Evolutionary conservation across 2,888 invertebrate genomes (phyloP).

Genomic region (Leptothorax acervorum): DNA sequence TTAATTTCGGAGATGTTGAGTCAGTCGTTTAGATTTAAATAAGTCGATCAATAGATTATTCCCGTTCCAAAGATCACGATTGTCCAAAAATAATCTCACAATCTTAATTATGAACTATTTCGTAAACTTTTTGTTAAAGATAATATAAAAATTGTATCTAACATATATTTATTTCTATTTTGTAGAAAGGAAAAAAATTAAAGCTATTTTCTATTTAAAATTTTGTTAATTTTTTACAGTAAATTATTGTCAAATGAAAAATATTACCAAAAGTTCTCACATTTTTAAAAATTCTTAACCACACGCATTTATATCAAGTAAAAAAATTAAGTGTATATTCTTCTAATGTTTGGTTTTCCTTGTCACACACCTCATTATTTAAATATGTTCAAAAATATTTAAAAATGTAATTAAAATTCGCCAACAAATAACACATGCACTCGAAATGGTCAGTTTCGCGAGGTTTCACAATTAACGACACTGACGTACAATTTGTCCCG

Average conservation of each 20-base stretch:
- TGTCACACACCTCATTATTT: not conserved
- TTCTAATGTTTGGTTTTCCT: not conserved
- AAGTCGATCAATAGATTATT: conserved; percentile 11
- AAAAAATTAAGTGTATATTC: not conserved
- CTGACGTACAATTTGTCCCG: not conserved
- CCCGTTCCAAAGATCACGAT: conserved; percentile 18
- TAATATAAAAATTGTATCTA: conserved; percentile 5
- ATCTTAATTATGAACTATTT: not conserved
- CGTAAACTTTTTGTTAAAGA: not conserved
- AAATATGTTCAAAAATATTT: not conserved
- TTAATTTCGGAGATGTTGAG: not conserved
- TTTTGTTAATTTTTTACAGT: not conserved
- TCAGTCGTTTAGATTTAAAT: conserved; percentile 18
- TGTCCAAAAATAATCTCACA: not conserved
- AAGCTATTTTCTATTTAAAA: not conserved
- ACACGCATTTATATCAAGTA: not conserved
- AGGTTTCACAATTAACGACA: conserved; percentile 35
- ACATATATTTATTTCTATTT: not conserved
- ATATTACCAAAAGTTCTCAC: not conserved
- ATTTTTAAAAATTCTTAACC: not conserved
- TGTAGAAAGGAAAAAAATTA: not conserved
- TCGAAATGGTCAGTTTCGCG: not conserved
- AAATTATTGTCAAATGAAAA: not conserved
- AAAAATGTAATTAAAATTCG: not conserved
- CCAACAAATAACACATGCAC: conserved; percentile 12